Base-by-base conservation (phyloP, 2,797 vertebrate species). In the Epinephelus awoara region DNA sequence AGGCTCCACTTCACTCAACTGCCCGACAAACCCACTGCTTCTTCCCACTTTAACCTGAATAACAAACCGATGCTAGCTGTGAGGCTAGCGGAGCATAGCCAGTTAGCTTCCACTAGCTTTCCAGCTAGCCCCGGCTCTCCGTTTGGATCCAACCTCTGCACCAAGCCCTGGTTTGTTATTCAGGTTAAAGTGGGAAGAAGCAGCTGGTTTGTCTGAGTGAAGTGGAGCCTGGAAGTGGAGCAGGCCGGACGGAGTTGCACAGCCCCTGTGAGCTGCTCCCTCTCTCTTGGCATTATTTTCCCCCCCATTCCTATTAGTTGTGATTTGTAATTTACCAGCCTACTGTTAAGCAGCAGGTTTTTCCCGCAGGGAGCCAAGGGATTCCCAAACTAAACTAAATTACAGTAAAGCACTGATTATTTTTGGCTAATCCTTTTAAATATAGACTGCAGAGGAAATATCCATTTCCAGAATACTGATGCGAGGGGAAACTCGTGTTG, bases 381-480 rank as follows among this genome's bases (percentile, higher is more conserved):
- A 67, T 75, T 75, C 56, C 46, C 23, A 63, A 50, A 67, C 18
- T 51, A 5, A 76, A 58, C 29, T 38, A 72, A 81, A 86, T 72
- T 51, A 65, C 44, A 50, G 56, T 65, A 64, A 50, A 64, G 46
- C 18, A 13, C 66, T 75, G 47, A 38, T 58, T 56, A 64, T 13
- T 73, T n/a, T 46, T 27, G 8, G 4, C 38, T 50, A 42, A 69
- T 49, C 55, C 74, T 76, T 66, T 38, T 68, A 69, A 51, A 61
- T 38, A 67, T 8, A 34, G 27, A 55, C 40, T 15, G 71, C 17
- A 65, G 46, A 56, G n/a, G 27, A 72, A 38, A 21, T 12, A 50
- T n/a, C 50, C 64, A 29, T 21, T 18, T 40, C 18, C 2, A 21
- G 50, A 42, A 17, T 1, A 7, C 1, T 52, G 50, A n/a, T 2